These are phyloP conservation scores for Acrobasis consociella DNA, from an alignment of 2,888 invertebrate species.

Conservation along the genomic window DNA sequence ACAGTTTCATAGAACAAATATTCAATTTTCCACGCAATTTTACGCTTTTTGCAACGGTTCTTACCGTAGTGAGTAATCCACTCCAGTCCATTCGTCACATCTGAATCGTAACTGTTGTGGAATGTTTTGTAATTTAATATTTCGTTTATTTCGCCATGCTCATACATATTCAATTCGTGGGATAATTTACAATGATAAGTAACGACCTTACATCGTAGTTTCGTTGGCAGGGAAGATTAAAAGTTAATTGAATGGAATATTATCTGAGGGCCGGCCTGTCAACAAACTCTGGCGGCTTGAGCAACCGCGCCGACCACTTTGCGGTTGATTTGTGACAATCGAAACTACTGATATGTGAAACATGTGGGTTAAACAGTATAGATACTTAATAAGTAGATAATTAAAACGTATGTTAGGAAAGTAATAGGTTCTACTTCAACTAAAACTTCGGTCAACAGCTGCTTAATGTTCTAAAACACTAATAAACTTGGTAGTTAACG, in stretches of 20 bases:
- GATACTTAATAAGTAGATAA: too few species aligned
- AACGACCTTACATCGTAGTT: constrained; percentile 1
- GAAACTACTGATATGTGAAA: constrained; percentile 29
- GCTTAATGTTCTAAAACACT: too few species aligned
- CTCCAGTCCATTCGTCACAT: constrained; percentile 5
- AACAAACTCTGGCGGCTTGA: constrained; percentile 31
- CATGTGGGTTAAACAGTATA: constrained; percentile 8
- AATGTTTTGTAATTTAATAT: background rate
- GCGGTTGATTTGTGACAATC: constrained; percentile 39
- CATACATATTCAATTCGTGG: constrained; percentile 6
- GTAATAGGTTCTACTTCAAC: too few species aligned
- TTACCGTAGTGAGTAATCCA: background rate
- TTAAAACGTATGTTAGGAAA: too few species aligned
- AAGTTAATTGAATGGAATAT: constrained; percentile 22
- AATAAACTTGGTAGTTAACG: too few species aligned
- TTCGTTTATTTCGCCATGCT: constrained; percentile 2
- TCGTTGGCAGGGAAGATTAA: constrained; percentile 15
- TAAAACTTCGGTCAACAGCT: too few species aligned
- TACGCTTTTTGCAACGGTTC: constrained; percentile 9
- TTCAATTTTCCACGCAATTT: constrained; percentile 1
- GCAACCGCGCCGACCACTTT: constrained; percentile 37
- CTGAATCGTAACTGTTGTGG: constrained; percentile 1
- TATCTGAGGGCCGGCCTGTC: constrained; percentile 26
- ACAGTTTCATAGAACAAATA: constrained; percentile 16
- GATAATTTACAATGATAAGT: constrained; percentile 1